Percentiles rank a stretch among this genome's conserved stretches.
phyloP scores from a whole-genome alignment of 1,140 invertebrate genomes.

The Pararge aegeria region DNA sequence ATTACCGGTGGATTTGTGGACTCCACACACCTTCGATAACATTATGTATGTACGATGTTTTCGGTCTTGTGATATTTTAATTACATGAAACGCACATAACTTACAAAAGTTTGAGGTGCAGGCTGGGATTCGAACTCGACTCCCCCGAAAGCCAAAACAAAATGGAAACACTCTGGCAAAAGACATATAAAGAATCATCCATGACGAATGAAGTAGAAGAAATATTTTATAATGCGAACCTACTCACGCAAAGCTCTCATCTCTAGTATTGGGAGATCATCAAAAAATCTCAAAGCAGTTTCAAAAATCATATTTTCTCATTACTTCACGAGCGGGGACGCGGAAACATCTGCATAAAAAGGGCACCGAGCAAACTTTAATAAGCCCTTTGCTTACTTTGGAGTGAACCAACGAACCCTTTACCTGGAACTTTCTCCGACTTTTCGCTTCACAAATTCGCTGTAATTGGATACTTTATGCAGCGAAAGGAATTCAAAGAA shows the following conservation, averaged over 20 bases:
- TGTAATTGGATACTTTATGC: conserved; percentile 4
- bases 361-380: neutral
- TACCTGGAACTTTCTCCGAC: neutral
- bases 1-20: too few species aligned
- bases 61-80: too few species aligned
- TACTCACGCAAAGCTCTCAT: neutral
- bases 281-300: neutral
- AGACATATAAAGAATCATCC: too few species aligned
- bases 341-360: conserved; percentile 1
- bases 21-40: too few species aligned
- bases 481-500: neutral
- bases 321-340: neutral
- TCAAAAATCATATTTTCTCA: neutral
- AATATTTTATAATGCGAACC: too few species aligned
- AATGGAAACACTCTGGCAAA: too few species aligned
- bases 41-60: too few species aligned
- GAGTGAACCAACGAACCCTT: neutral
- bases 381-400: neutral
- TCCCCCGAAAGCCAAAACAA: too few species aligned
- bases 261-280: neutral
- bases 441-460: neutral
- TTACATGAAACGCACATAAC: too few species aligned
- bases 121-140: too few species aligned
- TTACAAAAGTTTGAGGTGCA: too few species aligned
- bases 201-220: too few species aligned